Percentiles rank a stretch among this genome's conserved stretches.
Conservation (phyloP, 2,888 invertebrate genomes). For the Esperia sulphurella region DNA sequence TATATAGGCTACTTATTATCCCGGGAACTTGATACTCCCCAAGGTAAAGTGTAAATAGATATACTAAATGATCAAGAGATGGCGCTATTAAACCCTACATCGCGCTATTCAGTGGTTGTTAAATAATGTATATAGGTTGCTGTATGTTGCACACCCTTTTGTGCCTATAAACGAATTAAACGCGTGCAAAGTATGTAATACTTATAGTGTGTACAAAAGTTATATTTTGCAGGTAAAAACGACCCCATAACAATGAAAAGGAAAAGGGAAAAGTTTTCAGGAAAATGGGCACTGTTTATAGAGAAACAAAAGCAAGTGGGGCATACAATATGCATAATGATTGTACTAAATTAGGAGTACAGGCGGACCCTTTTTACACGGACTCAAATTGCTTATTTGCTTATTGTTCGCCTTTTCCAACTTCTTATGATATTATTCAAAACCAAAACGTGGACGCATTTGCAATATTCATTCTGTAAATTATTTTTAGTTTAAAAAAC, state of each 20-base stretch:
- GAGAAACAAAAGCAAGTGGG: conserved; percentile 64
- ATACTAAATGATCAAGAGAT: no score
- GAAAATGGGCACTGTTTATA: conserved; percentile 64
- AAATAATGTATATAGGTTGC: no score
- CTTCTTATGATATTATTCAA: conserved; percentile 21
- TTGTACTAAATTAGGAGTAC: conserved; percentile 68
- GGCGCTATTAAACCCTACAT: no score
- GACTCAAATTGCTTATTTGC: conserved; percentile 67
- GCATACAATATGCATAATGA: conserved; percentile 73
- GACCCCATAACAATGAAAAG: conserved; percentile 65
- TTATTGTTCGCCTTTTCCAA: conserved; percentile 54
- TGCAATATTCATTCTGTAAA: no score
- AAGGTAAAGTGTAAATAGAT: no score
- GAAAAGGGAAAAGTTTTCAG: conserved; percentile 49
- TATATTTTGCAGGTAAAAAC: conserved; percentile 39
- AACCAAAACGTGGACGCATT: background rate
- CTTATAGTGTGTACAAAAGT: conserved; percentile 26
- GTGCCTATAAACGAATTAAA: no score
- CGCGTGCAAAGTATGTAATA: no score
- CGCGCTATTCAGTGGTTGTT: no score
- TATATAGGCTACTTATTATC: no score
- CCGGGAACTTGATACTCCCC: no score
- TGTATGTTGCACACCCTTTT: conserved; percentile 17
- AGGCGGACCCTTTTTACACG: conserved; percentile 49
- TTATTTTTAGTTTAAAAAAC: no score